phyloP scores from a whole-genome alignment of 2,113 vertebrate species.

The Geococcyx californianus region DNA sequence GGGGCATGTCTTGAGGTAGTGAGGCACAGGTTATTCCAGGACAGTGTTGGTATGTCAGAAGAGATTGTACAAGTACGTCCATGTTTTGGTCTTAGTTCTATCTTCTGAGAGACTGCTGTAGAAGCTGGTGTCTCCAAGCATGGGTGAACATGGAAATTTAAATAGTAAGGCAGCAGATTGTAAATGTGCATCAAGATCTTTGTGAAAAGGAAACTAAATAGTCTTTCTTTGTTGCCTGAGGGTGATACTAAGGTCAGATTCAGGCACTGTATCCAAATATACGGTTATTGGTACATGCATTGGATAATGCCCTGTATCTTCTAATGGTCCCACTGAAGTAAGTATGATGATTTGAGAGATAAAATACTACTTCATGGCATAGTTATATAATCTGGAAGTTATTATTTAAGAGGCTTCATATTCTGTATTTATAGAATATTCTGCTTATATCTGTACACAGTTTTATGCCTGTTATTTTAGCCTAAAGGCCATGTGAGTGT shows the following conservation, averaged over 20 bases:
- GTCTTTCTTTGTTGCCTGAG: neutral
- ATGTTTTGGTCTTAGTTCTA: neutral
- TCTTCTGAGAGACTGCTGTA: neutral
- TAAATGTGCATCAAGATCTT: neutral
- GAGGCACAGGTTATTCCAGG: neutral
- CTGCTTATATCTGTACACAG: neutral
- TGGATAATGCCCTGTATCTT: fast-evolving
- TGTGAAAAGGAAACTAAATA: neutral
- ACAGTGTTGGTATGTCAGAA: neutral
- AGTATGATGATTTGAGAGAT: neutral
- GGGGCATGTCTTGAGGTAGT: neutral
- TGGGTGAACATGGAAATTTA: neutral
- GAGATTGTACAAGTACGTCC: neutral
- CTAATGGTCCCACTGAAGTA: neutral
- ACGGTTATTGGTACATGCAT: neutral
- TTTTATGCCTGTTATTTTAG: neutral
- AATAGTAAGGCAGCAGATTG: neutral
- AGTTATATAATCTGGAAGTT: neutral
- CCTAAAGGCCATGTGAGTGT: neutral
- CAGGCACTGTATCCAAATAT: neutral
- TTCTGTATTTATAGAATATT: neutral
- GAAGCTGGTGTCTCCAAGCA: neutral
- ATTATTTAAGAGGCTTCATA: neutral
- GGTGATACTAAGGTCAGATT: neutral
- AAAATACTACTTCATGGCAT: neutral